Base-by-base conservation (phyloP, 2,113 vertebrate species). In the Mesitornis unicolor region DNA sequence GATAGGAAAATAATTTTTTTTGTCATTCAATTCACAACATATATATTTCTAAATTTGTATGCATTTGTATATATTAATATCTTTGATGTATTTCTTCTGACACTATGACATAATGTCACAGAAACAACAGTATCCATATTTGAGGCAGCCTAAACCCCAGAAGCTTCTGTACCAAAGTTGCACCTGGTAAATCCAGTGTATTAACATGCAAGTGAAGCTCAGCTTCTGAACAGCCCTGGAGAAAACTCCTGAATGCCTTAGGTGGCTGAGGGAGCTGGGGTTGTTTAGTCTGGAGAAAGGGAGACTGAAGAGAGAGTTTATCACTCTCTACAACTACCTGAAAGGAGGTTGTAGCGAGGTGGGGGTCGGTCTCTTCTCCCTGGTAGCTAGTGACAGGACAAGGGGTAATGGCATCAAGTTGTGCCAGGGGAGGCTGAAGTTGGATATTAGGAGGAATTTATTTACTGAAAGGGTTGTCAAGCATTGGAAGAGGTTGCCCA, bases 11-110 rank as follows among this genome's bases (percentile, higher is more conserved):
- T 29, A 48, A 11, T 3, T 28, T 33, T n/a, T 56, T 65, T 61
- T 35, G 1, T 83, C 3, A 86, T 24, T 84, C 1, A 2, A 5
- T 75, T n/a, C 17, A 14, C 16, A 60, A 1, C 0, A 2, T 42
- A 61, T 7, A 0, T 68, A 31, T 53, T 65, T 84, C 5, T 48
- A 16, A 36, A 40, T 50, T 26, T 68, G 18, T 38, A 16, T 50
- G 15, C 3, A 6, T 50, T 21, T 64, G 2, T 59, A 12, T 48
- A 1, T 71, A 35, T 48, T 33, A 57, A 24, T 45, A 42, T 28
- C 3, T 47, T 68, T 29, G 28, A 13, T 43, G 3, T 45, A 29
- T 93, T 91, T 82, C 25, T 89, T 91, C 67, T 85, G 45, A 60
- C n/a, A 61, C 25, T n/a, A n/a, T 1, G 5, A 50, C 10, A 20